Evolutionary conservation across 2,797 vertebrate species (phyloP), one percentile per base, ranked within the genome.

Genomic region (Pipistrellus kuhlii): DNA sequence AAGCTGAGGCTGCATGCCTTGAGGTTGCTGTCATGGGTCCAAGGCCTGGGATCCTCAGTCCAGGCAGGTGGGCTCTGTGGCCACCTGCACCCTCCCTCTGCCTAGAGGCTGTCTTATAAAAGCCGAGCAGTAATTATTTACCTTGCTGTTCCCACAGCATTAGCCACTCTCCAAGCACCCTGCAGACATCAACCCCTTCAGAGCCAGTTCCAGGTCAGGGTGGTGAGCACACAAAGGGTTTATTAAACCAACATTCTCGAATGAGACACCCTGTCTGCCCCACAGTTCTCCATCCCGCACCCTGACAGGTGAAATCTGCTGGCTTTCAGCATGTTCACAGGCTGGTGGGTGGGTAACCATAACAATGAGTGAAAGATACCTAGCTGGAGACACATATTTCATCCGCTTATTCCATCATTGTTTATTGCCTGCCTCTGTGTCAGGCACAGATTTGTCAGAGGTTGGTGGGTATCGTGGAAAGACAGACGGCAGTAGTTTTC

Each of bases 131-230:
- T 48, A 14, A 85, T 90, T 62, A 69, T 91, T 88, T 80, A 72
- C 66, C 38, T 62, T 85, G 55, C 38, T 80, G 7, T 73, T 93
- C 59, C 85, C 62, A 69, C 72, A 78, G 2, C 59, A 90, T 68
- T 62, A 89, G 38, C 80, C 64, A n/a, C 14, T 66, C 78, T 80
- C 41, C 32, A 27, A 57, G 17, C 17, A 27, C 2, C n/a, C 55
- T 71, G 35, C 10, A 78, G 90, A 85, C 62, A 53, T 81, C 90
- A 96, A 89, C 76, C 66, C 78, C 38, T 94, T 84, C 68, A 62
- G 55, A 18, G 2, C 2, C 51, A 32, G 53, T 15, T 62, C 41
- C 32, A 75, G 75, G 85, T 51, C 59, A 14, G 62, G 51, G 21
- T 2, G 44, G 27, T 5, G 18, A 64, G 30, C 4, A 5, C 18